Evolutionary conservation across 2,113 vertebrate species (phyloP).

Genomic region (Lampris incognitus): DNA sequence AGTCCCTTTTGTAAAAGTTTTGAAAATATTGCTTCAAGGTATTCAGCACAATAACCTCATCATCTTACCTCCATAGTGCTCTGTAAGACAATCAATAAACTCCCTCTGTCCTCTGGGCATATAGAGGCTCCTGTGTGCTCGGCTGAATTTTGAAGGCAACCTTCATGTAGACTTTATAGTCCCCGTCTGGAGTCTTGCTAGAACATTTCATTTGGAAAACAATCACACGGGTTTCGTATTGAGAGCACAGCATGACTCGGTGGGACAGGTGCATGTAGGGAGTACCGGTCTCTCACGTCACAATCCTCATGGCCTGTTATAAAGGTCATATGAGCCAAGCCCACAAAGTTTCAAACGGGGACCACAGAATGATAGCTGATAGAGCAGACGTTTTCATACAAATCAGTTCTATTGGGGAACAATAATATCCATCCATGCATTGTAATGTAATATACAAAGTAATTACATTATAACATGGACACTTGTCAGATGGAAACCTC

Average conservation of each 20-base stretch:
- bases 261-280: constrained; percentile 73
- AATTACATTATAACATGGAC: too few species aligned
- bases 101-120: not conserved
- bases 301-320: constrained; percentile 62
- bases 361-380: constrained; percentile 42
- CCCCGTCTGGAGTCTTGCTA: constrained; percentile 37
- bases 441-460: not conserved
- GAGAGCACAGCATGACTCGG: constrained; percentile 46
- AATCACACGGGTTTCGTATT: constrained; percentile 75
- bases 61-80: constrained; percentile 69
- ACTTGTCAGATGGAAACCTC: too few species aligned
- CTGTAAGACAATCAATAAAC: not conserved
- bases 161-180: constrained; percentile 45
- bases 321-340: constrained; percentile 43
- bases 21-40: not conserved
- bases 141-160: constrained; percentile 17
- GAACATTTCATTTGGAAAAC: constrained; percentile 67
- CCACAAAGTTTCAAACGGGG: constrained; percentile 19
- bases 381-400: constrained; percentile 23
- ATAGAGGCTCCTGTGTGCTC: not conserved
- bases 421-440: not conserved
- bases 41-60: not conserved
- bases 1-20: not conserved
- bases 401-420: not conserved
- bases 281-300: constrained; percentile 55